These are phyloP conservation scores for Rotaria macrura DNA, from an alignment of 2,888 invertebrate species.

Conservation along the genomic window DNA sequence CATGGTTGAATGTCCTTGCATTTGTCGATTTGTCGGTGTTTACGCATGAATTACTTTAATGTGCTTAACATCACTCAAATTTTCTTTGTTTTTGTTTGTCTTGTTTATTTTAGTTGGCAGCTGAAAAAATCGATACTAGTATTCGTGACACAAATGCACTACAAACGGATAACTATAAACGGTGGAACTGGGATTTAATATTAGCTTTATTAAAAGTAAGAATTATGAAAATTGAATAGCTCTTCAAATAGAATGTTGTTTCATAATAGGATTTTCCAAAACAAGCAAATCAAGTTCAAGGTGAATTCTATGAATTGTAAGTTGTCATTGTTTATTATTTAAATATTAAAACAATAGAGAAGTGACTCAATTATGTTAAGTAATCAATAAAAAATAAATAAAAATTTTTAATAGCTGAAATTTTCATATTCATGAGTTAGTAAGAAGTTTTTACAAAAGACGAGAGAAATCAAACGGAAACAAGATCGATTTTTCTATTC, in stretches of 20 bases:
- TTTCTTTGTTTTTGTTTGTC: neutral
- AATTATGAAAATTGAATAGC: neutral
- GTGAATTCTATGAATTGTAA: constrained; percentile 58
- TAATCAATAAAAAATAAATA: too few relatives aligned
- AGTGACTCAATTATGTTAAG: too few relatives aligned
- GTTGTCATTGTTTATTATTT: constrained; percentile 49
- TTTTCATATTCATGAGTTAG: too few relatives aligned
- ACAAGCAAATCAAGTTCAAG: constrained; percentile 52
- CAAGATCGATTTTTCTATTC: too few relatives aligned
- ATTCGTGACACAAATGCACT: constrained; percentile 73
- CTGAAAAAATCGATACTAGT: constrained; percentile 41
- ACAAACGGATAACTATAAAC: constrained; percentile 63
- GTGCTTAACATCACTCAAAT: neutral
- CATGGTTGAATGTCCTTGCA: too few relatives aligned
- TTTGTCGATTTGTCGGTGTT: too few relatives aligned
- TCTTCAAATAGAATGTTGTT: constrained; percentile 8
- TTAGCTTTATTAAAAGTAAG: constrained; percentile 66
- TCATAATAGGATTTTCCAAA: constrained; percentile 40
- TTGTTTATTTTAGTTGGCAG: constrained; percentile 36
- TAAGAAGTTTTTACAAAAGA: too few relatives aligned
- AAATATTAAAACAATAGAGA: too few relatives aligned
- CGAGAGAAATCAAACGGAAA: too few relatives aligned
- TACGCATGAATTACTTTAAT: neutral
- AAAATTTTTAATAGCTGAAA: too few relatives aligned
- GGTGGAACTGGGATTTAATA: constrained; percentile 88